Conservation (phyloP, 1,140 invertebrate genomes). For the Nautilus pompilius region DNA sequence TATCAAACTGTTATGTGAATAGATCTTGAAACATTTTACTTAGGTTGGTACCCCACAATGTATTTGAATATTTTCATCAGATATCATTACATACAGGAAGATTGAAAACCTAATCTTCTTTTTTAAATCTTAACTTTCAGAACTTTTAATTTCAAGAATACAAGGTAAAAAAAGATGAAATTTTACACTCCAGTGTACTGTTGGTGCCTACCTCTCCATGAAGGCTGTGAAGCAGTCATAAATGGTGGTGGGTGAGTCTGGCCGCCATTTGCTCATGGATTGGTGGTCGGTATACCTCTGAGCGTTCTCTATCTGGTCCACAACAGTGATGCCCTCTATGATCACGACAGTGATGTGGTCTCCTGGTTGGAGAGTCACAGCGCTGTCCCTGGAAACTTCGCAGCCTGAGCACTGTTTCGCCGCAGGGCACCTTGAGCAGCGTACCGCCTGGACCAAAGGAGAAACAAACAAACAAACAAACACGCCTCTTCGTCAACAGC, state of each 20-base stretch:
- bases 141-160: no score
- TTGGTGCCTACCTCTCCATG: conserved; percentile 60
- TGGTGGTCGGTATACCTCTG: conserved; percentile 25
- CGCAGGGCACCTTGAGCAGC: conserved; percentile 66
- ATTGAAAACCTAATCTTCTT: no score
- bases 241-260: conserved; percentile 61
- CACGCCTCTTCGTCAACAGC: no score
- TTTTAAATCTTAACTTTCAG: no score
- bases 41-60: no score
- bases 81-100: no score
- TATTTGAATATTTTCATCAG: no score
- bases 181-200: neutral
- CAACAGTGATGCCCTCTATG: conserved; percentile 24
- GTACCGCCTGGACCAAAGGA: conserved; percentile 58
- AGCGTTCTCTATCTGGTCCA: conserved; percentile 18
- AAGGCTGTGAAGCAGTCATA: conserved; percentile 70
- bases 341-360: conserved; percentile 64
- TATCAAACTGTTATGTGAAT: no score
- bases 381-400: conserved; percentile 57
- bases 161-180: no score
- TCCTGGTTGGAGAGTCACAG: conserved; percentile 59
- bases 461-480: conserved; percentile 2
- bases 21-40: no score
- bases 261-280: conserved; percentile 54
- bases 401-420: conserved; percentile 65